Percentiles rank a stretch among this genome's conserved stretches.
These are phyloP conservation scores for Cydia strobilella DNA, from an alignment of 1,140 invertebrate species.

Conservation along the genomic window DNA sequence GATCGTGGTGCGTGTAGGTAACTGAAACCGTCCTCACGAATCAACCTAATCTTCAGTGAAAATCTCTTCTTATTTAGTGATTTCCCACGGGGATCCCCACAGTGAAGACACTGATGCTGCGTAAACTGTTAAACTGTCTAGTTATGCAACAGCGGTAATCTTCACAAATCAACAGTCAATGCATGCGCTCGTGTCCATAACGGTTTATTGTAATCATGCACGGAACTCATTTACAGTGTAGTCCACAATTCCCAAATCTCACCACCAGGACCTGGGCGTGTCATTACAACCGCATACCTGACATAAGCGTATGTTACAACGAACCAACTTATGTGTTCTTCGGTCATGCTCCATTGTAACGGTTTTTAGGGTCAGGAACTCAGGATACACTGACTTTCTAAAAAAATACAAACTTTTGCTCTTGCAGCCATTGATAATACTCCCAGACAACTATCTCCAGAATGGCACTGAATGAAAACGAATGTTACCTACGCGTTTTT, in stretches of 20 bases:
- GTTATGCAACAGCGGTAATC: constrained; percentile 54
- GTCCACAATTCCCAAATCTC: not conserved
- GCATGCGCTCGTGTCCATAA: constrained; percentile 47
- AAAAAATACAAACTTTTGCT: not conserved
- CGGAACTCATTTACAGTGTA: constrained; percentile 42
- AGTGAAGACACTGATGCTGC: not conserved
- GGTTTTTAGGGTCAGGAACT: not conserved
- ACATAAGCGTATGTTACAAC: not conserved
- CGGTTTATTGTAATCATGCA: constrained; percentile 45
- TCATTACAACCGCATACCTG: not conserved
- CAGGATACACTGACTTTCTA: not conserved
- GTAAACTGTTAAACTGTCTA: constrained; percentile 35
- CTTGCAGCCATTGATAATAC: not conserved
- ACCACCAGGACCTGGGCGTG: not conserved
- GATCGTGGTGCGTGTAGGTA: not conserved
- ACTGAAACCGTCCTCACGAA: not conserved
- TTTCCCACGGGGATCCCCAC: not conserved
- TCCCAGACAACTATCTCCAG: not conserved
- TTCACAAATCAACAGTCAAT: constrained; percentile 47
- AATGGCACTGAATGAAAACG: constrained; percentile 24
- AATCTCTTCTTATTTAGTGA: not conserved
- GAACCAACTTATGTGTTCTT: not conserved
- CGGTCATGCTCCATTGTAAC: not conserved
- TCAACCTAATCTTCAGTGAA: not conserved
- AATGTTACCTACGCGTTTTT: constrained; percentile 22